Conservation (phyloP, 1,140 invertebrate genomes). For the Drosophila hydei region DNA sequence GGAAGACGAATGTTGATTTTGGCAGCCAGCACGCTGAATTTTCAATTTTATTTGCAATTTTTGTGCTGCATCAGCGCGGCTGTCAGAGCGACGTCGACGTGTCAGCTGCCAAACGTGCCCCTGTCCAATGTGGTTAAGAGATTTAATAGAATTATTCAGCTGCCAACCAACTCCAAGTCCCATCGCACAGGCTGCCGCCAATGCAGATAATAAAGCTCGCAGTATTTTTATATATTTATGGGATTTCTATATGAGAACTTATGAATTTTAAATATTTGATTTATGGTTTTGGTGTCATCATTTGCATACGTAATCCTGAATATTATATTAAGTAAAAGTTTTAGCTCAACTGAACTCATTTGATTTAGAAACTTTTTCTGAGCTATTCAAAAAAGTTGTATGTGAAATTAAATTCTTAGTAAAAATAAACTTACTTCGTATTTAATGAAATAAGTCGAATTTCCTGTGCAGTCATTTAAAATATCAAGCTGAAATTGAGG, state of each 20-base stretch:
- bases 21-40: slow-evolving; percentile 69
- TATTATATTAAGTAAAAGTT: no score
- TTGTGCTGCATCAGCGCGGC: slow-evolving; percentile 66
- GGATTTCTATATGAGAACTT: no score
- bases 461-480: neutral
- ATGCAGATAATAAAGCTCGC: slow-evolving; percentile 17
- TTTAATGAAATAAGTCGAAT: no score
- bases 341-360: no score
- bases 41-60: slow-evolving; percentile 77
- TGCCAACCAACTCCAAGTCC: slow-evolving; percentile 11
- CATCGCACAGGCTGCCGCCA: slow-evolving; percentile 2
- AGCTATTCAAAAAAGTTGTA: no score
- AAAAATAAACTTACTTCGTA: no score
- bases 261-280: no score
- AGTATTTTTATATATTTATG: no score
- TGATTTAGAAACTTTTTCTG: no score
- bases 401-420: neutral
- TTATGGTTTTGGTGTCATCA: no score
- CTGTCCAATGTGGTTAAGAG: slow-evolving; percentile 69
- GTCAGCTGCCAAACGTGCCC: slow-evolving; percentile 66
- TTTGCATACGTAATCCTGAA: no score
- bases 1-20: slow-evolving; percentile 67
- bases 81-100: slow-evolving; percentile 62
- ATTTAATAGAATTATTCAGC: slow-evolving; percentile 53
- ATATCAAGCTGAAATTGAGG: neutral